Conservation (phyloP, 1,140 invertebrate genomes). For the Drosophila pandora region DNA sequence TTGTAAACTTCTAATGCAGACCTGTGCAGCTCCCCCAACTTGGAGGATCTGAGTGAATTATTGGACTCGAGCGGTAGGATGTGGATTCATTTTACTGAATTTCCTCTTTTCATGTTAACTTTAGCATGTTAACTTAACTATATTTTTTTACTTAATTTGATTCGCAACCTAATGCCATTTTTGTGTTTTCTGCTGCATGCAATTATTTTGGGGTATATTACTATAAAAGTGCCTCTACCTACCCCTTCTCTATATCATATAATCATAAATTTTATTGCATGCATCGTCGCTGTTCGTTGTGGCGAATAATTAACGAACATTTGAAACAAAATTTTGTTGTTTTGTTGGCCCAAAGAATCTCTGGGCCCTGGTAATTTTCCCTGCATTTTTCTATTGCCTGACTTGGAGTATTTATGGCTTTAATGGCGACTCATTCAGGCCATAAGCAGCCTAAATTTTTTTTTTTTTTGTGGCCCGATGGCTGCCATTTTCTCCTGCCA, state of each 20-base stretch:
- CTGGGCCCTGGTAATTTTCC: slow-evolving; percentile 9
- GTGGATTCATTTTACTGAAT: slow-evolving; percentile 11
- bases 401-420: slow-evolving; percentile 67
- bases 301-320: slow-evolving; percentile 80
- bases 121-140: slow-evolving; percentile 16
- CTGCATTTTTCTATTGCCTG: slow-evolving; percentile 47
- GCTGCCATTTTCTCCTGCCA: slow-evolving; percentile 60
- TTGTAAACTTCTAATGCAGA: slow-evolving; percentile 36
- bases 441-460: slow-evolving; percentile 42
- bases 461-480: slow-evolving; percentile 10
- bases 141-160: slow-evolving; percentile 8
- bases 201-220: slow-evolving; percentile 63
- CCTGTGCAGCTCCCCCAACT: slow-evolving; percentile 66
- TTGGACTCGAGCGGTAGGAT: slow-evolving; percentile 80
- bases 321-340: slow-evolving; percentile 73
- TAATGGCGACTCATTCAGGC: slow-evolving; percentile 68
- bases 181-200: slow-evolving; percentile 47
- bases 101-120: slow-evolving; percentile 15
- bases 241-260: slow-evolving; percentile 33
- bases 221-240: slow-evolving; percentile 19
- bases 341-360: slow-evolving; percentile 23
- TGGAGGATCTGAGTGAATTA: slow-evolving; percentile 75
- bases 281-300: slow-evolving; percentile 56
- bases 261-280: slow-evolving; percentile 79
- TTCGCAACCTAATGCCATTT: slow-evolving; percentile 18